Evolutionary conservation across 2,888 invertebrate genomes (phyloP).

Genomic region (Troides oblongomaculatus): DNA sequence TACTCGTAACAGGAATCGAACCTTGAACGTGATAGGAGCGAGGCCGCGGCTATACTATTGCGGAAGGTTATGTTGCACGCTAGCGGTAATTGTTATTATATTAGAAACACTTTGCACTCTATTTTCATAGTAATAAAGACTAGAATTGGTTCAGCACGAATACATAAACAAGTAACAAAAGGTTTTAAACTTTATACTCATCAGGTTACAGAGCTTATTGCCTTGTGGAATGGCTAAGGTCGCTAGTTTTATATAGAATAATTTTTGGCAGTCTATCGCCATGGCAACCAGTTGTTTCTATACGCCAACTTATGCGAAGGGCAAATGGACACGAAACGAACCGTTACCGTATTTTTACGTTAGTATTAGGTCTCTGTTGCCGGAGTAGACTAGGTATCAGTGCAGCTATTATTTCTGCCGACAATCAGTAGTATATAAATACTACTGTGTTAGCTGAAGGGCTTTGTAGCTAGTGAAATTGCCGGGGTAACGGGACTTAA

Average conservation of each 20-base stretch:
- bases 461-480: no score
- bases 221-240: conserved; percentile 10
- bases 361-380: no score
- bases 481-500: no score
- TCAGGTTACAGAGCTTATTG: background rate
- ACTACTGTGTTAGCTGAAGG: no score
- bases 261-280: conserved; percentile 18
- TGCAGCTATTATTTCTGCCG: no score
- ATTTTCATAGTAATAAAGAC: background rate
- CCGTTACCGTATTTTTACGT: no score
- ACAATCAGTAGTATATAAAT: no score
- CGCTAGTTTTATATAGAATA: conserved; percentile 5
- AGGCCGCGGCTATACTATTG: conserved; percentile 52
- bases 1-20: conserved; percentile 43
- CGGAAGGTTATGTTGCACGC: conserved; percentile 56
- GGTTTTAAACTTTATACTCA: background rate
- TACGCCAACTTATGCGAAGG: background rate
- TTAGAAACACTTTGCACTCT: background rate
- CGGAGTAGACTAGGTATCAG: no score
- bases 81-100: conserved; percentile 22
- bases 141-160: background rate
- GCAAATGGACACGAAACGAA: background rate
- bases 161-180: background rate
- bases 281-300: conserved; percentile 22
- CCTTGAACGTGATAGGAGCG: conserved; percentile 71